Base-by-base conservation (phyloP, 2,888 invertebrate genomes). In the Diogma glabrata region DNA sequence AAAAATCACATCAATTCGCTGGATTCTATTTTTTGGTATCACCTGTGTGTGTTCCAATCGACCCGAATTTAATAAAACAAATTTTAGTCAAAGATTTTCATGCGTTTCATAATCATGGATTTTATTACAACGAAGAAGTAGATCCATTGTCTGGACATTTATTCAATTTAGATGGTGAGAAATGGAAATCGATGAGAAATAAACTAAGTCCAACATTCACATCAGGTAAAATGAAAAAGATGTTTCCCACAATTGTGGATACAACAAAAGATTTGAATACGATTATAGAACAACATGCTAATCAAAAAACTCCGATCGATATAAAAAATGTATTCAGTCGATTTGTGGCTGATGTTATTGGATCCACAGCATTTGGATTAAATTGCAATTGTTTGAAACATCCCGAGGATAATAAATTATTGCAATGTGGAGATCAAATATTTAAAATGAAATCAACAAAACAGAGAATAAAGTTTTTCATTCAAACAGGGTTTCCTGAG, bases 121-220 rank as follows among this genome's bases (percentile, higher is more conserved):
- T 43, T 22, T 43, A 9, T 22, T 8, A n/a, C 2, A 43, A 43
- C 20, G 23, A 20, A 6, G 43, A 43, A 14, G 4, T 43, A 22
- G 43, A 43, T 22, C 43, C 43, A 43, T 14, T 43, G 43, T 4
- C 43, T 9, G 43, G 43, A 6, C 20, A 43, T 10, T 22, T 43
- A 14, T 43, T 43, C 23, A 43, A 43, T 43, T 43, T 43, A 23
- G 43, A 20, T 2, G 43, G 43, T 22, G 43, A 43, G n/a, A 43
- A 22, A 12, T 43, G 43, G 43, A 43, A 43, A 12, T 20, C 20
- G 20, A 43, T 43, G 43, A 20, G 43, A 4, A 43, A 20, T 7
- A 43, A 43, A 43, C 23, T 43, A 43, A 43, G 43, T 43, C 43
- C 43, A n/a, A 43, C 43, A n/a, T 43, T 43, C 14, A 43, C 43